These are phyloP conservation scores for Rhadina sibilatrix DNA, from an alignment of 2,113 vertebrate species.

Conservation along the genomic window DNA sequence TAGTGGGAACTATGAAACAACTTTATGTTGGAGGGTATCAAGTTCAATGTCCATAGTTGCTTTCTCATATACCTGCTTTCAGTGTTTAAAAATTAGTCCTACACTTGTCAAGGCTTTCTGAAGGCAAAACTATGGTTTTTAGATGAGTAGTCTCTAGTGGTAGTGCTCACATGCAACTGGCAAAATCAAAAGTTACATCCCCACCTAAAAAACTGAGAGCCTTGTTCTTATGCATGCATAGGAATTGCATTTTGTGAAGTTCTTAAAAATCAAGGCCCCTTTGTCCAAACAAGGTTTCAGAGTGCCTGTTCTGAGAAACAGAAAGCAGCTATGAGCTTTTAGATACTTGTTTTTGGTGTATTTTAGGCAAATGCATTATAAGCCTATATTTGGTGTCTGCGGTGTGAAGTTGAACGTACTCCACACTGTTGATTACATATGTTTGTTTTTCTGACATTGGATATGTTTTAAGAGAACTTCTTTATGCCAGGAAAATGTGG, in stretches of 20 bases:
- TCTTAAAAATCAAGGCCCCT: neutral
- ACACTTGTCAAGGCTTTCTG: neutral
- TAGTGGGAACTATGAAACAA: neutral
- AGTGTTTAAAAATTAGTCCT: neutral
- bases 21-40: neutral
- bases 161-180: neutral
- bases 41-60: neutral
- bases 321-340: neutral
- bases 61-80: neutral
- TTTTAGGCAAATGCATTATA: neutral
- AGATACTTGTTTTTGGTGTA: accelerated
- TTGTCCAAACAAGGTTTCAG: neutral
- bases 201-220: neutral
- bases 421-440: neutral
- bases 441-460: neutral
- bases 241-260: neutral
- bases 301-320: neutral
- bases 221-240: neutral
- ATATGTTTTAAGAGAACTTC: neutral
- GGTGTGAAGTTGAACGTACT: neutral
- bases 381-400: neutral
- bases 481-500: neutral
- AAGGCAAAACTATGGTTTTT: neutral
- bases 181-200: neutral
- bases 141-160: neutral